Evolutionary conservation across 2,888 invertebrate species (phyloP).

Genomic region (Megalurothrips usitatus): DNA sequence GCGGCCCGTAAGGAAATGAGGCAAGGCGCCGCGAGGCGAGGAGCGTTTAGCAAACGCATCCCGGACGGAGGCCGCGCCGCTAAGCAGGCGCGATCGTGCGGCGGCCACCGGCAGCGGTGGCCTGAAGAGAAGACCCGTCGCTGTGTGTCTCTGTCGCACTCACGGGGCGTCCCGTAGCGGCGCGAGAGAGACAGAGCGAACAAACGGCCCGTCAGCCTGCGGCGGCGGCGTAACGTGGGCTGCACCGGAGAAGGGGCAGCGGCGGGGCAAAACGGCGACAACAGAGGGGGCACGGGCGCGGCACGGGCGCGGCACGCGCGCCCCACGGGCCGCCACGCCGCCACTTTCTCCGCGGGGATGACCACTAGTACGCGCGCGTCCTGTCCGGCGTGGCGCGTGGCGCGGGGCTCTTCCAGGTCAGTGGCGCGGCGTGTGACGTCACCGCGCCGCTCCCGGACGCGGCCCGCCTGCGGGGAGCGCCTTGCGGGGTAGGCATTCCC

Average conservation of each 20-base stretch:
- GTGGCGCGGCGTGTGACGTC: slow-evolving; percentile 9
- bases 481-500: not conserved
- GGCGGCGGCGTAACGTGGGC: no score
- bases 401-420: slow-evolving; percentile 12
- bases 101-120: no score
- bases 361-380: not conserved
- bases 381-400: not conserved
- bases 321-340: not conserved
- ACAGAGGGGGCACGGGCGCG: no score
- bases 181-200: no score
- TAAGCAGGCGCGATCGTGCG: no score
- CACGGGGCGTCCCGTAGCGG: no score
- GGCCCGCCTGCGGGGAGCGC: not conserved
- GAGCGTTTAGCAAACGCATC: no score
- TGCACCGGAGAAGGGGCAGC: no score
- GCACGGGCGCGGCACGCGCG: not conserved
- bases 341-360: slow-evolving; percentile 14
- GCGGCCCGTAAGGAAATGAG: slow-evolving; percentile 3
- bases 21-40: not conserved
- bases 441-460: not conserved
- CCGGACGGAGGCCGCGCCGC: no score
- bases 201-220: no score
- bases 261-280: not conserved
- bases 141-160: no score
- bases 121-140: no score